Conservation (phyloP, 2,797 vertebrate genomes). For the Periparus ater region DNA sequence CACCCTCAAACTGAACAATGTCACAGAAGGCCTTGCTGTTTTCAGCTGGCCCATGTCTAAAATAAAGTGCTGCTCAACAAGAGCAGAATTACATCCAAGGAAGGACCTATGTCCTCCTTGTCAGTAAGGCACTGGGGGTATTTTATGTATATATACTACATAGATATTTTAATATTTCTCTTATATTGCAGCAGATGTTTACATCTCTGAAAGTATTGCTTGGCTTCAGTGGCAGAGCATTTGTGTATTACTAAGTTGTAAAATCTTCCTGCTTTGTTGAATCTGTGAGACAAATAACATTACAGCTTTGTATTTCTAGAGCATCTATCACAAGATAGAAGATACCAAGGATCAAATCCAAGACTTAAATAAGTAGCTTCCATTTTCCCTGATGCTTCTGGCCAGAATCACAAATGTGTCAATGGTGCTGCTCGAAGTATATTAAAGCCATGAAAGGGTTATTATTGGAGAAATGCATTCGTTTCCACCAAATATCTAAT, state of each 20-base stretch:
- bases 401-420: background rate
- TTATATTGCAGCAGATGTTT: background rate
- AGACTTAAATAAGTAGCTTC: background rate
- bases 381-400: background rate
- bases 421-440: background rate
- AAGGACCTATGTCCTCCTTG: background rate
- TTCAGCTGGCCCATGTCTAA: background rate
- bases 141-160: background rate
- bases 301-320: background rate
- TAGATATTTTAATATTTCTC: background rate
- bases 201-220: background rate
- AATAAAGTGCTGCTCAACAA: background rate
- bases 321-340: background rate
- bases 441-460: background rate
- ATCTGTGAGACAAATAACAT: background rate
- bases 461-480: background rate
- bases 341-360: background rate
- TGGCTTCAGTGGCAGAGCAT: background rate
- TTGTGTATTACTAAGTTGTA: background rate
- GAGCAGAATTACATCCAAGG: background rate
- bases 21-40: background rate
- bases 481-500: background rate
- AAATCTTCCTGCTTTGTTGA: background rate
- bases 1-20: background rate
- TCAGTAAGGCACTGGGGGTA: background rate